phyloP scores from a whole-genome alignment of 2,113 vertebrate genomes.

The Chaetura pelagica region DNA sequence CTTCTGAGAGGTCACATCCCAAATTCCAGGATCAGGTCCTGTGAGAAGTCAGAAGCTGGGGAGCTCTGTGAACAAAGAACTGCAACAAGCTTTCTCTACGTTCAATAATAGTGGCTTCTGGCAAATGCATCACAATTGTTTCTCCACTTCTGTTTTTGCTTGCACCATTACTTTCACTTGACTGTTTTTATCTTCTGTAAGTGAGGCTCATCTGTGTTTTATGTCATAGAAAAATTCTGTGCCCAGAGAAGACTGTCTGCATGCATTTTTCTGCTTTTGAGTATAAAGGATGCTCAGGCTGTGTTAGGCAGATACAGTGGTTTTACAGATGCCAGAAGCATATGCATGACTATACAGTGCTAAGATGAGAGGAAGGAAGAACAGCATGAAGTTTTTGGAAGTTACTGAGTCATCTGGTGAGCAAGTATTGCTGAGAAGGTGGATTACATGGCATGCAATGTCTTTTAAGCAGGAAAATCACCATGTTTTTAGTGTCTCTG shows the following conservation, averaged over 20 bases:
- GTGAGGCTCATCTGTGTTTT: neutral
- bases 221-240: neutral
- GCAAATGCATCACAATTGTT: neutral
- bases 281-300: neutral
- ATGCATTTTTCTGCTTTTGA: neutral
- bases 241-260: neutral
- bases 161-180: neutral
- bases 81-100: neutral
- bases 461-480: constrained; percentile 12
- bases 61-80: neutral
- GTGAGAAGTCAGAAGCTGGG: neutral
- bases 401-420: constrained; percentile 53
- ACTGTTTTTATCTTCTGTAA: neutral
- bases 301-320: neutral
- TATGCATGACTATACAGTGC: neutral
- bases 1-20: neutral
- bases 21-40: neutral
- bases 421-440: neutral
- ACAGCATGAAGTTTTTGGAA: constrained; percentile 38
- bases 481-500: neutral
- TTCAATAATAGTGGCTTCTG: neutral
- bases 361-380: constrained; percentile 50
- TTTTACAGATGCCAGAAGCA: constrained; percentile 53
- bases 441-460: neutral
- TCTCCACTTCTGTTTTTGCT: neutral